Evolutionary conservation across 2,888 invertebrate genomes (phyloP).

Genomic region (Lithophane socia): DNA sequence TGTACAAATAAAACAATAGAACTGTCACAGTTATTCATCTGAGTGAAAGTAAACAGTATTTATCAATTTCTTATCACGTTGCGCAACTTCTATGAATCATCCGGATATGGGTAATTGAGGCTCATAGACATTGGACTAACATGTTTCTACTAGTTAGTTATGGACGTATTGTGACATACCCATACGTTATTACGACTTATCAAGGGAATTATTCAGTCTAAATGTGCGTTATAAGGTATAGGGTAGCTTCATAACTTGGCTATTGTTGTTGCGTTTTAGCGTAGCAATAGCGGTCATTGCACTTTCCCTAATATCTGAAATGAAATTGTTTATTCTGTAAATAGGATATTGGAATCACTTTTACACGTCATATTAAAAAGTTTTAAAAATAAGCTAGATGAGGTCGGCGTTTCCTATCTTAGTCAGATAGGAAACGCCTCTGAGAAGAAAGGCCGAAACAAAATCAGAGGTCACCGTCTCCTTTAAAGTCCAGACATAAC

Average conservation of each 20-base stretch:
- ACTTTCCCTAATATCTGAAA: background rate
- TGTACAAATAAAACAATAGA: background rate
- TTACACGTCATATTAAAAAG: too few relatives aligned
- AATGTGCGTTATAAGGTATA: background rate
- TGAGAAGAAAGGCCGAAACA: too few relatives aligned
- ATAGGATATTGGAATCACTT: too few relatives aligned
- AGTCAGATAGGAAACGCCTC: too few relatives aligned
- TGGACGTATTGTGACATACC: constrained; percentile 3
- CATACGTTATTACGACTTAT: background rate
- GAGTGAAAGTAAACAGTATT: constrained; percentile 32
- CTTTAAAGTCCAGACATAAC: too few relatives aligned
- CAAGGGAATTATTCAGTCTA: background rate
- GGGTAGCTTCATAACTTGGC: too few relatives aligned
- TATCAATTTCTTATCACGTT: constrained; percentile 53
- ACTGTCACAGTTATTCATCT: background rate
- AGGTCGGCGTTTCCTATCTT: too few relatives aligned
- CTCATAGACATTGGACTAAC: constrained; percentile 1
- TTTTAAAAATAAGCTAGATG: too few relatives aligned
- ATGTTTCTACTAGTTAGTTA: constrained; percentile 13
- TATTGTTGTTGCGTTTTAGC: background rate
- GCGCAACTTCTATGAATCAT: constrained; percentile 31
- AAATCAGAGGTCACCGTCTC: too few relatives aligned
- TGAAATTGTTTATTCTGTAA: too few relatives aligned
- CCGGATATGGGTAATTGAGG: constrained; percentile 37
- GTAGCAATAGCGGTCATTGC: background rate